Percentiles rank a stretch among this genome's conserved stretches.
Conservation (phyloP, 1,140 invertebrate genomes). For the Camponotus vicinus region DNA sequence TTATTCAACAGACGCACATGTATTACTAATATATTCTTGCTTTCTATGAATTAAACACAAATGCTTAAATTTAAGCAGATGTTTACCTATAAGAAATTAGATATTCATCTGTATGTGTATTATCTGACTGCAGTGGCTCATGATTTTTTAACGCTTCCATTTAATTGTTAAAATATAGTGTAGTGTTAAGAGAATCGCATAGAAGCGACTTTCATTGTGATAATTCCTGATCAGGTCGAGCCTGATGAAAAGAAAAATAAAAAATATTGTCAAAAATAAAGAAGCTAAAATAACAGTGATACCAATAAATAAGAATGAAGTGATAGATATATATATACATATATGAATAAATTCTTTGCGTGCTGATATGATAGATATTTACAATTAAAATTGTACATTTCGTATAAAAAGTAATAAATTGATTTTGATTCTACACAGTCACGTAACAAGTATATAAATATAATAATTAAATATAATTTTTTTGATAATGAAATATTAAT, state of each 20-base stretch:
- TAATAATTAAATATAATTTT: not conserved
- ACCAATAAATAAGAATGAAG: slow-evolving; percentile 41
- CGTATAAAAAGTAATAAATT: slow-evolving; percentile 40
- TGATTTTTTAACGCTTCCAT: slow-evolving; percentile 58
- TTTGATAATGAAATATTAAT: not conserved
- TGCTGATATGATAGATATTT: slow-evolving; percentile 14
- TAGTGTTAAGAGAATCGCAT: slow-evolving; percentile 49
- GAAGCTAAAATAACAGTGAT: slow-evolving; percentile 34
- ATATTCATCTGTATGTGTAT: slow-evolving; percentile 40
- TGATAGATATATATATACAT: slow-evolving; percentile 61
- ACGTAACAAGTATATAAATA: not conserved
- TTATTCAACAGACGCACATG: slow-evolving; percentile 44
- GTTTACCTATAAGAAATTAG: slow-evolving; percentile 39
- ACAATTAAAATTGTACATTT: slow-evolving; percentile 57
- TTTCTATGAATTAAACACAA: slow-evolving; percentile 47
- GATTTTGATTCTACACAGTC: slow-evolving; percentile 48
- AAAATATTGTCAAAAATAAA: slow-evolving; percentile 36
- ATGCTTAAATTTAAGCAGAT: slow-evolving; percentile 53
- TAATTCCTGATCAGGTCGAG: slow-evolving; percentile 59
- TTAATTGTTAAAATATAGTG: slow-evolving; percentile 48
- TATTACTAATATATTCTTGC: slow-evolving; percentile 53
- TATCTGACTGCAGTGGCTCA: slow-evolving; percentile 1
- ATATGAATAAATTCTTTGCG: slow-evolving; percentile 31
- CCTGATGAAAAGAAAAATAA: slow-evolving; percentile 27
- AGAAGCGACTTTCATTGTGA: slow-evolving; percentile 66